phyloP scores from a whole-genome alignment of 2,113 vertebrate species.

The Todiramphus chloris region DNA sequence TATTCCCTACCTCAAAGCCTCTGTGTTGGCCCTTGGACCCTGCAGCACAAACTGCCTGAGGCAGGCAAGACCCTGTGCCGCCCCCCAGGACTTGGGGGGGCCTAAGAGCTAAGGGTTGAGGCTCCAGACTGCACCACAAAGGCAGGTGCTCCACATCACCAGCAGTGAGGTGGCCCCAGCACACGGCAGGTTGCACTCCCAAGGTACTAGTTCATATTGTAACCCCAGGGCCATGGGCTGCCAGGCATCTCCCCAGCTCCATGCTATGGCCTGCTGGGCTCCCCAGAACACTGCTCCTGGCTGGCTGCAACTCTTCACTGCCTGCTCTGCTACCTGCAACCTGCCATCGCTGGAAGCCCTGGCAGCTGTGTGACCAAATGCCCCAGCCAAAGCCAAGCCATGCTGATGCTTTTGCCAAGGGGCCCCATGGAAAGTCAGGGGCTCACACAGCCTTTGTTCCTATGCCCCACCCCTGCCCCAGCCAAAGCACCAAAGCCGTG shows the following conservation, averaged over 20 bases:
- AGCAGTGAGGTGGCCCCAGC: background rate
- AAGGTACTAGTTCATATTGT: rapidly evolving
- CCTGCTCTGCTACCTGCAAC: background rate
- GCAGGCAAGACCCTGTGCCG: background rate
- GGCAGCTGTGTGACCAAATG: rapidly evolving
- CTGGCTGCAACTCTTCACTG: background rate
- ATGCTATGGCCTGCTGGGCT: rapidly evolving
- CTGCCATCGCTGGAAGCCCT: background rate
- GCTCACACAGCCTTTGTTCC: background rate
- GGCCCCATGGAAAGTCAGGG: background rate
- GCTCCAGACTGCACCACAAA: background rate
- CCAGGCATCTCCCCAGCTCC: rapidly evolving
- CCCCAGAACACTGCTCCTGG: background rate
- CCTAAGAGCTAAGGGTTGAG: background rate
- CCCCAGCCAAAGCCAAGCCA: background rate
- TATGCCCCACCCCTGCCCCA: background rate
- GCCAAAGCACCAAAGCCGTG: background rate
- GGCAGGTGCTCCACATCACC: background rate
- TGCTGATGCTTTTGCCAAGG: background rate
- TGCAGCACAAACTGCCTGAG: background rate
- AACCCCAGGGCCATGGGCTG: background rate
- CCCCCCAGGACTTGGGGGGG: background rate
- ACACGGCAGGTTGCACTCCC: background rate
- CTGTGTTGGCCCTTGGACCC: rapidly evolving
- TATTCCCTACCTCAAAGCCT: background rate